phyloP scores from a whole-genome alignment of 2,888 invertebrate species.

The Melitaea athalia region DNA sequence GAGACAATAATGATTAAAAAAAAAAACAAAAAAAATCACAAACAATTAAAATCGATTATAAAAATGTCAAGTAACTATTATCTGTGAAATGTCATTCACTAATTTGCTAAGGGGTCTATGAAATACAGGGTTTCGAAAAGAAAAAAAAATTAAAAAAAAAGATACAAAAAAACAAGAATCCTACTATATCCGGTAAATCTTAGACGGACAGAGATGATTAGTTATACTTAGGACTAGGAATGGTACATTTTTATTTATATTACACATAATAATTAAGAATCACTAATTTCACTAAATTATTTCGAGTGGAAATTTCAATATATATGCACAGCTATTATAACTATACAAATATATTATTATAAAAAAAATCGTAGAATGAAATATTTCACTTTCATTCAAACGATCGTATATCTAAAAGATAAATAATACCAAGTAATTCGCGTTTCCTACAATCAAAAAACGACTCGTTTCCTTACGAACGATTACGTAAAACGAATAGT shows the following conservation, averaged over 20 bases:
- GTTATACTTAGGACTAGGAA: slow-evolving; percentile 53
- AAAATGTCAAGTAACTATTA: slow-evolving; percentile 40
- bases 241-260: slow-evolving; percentile 37
- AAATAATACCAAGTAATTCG: slow-evolving; percentile 23
- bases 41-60: neutral
- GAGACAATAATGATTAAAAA: neutral
- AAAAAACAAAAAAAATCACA: neutral
- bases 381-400: neutral
- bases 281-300: slow-evolving; percentile 32
- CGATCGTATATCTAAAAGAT: slow-evolving; percentile 21
- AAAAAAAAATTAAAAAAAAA: slow-evolving; percentile 45
- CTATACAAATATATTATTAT: slow-evolving; percentile 21
- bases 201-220: slow-evolving; percentile 60
- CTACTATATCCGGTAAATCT: slow-evolving; percentile 43
- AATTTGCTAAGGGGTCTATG: slow-evolving; percentile 78
- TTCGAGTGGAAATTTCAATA: slow-evolving; percentile 27
- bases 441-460: too few species aligned
- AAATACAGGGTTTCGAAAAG: slow-evolving; percentile 70
- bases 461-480: too few species aligned
- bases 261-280: slow-evolving; percentile 33
- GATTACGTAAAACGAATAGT: too few species aligned
- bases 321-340: slow-evolving; percentile 25
- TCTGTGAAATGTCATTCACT: slow-evolving; percentile 62
- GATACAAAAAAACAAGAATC: slow-evolving; percentile 44
- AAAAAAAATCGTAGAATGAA: slow-evolving; percentile 19